Conservation (phyloP, 2,888 invertebrate species). For the Chorisops tibialis region DNA sequence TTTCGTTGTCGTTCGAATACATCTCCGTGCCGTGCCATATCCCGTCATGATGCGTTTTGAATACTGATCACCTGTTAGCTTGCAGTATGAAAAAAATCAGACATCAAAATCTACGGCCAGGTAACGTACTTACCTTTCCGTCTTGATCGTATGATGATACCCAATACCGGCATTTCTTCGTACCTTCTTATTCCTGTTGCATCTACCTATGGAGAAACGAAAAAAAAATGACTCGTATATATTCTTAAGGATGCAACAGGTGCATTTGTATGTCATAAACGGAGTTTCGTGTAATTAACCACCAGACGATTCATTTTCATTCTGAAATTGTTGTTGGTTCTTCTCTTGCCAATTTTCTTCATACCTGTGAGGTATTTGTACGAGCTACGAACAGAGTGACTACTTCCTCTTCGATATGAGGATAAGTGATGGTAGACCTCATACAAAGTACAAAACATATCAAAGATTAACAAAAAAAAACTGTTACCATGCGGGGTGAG, state of each 20-base stretch:
- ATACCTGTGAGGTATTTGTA: too few species aligned
- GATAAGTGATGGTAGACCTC: too few species aligned
- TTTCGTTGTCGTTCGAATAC: neutral
- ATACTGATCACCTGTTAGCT: slow-evolving; percentile 4
- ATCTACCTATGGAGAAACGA: neutral
- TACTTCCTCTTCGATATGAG: too few species aligned
- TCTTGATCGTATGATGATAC: too few species aligned
- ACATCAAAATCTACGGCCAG: neutral
- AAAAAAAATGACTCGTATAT: slow-evolving; percentile 5
- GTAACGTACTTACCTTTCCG: too few species aligned
- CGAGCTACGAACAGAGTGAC: too few species aligned
- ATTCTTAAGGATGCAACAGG: slow-evolving; percentile 8
- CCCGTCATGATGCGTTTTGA: neutral
- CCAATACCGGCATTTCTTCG: too few species aligned
- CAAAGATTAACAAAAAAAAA: neutral
- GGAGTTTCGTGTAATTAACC: slow-evolving; percentile 30
- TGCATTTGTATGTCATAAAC: slow-evolving; percentile 25
- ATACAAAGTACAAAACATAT: too few species aligned
- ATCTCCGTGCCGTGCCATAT: neutral
- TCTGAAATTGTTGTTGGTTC: neutral
- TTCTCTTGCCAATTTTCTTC: too few species aligned
- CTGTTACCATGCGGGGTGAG: slow-evolving; percentile 8
- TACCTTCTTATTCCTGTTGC: too few species aligned
- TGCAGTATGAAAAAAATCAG: neutral
- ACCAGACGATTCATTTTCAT: slow-evolving; percentile 7